Percentiles rank a stretch among this genome's conserved stretches.
Conservation (phyloP, 2,888 invertebrate genomes). For the Nemurella pictetii region DNA sequence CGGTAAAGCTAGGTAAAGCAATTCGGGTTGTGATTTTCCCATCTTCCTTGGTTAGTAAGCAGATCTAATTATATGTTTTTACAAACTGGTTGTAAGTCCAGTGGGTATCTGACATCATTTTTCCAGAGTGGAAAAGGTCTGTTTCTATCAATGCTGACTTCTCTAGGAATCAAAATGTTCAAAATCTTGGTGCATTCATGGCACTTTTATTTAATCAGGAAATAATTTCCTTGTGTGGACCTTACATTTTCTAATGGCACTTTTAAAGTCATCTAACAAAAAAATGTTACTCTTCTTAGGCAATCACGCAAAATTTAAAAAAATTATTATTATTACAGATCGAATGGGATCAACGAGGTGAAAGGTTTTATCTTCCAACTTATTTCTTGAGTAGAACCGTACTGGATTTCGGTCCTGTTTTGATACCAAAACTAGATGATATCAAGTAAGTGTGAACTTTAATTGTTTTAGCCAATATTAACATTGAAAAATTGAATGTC, state of each 20-base stretch:
- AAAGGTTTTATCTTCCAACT: slow-evolving; percentile 43
- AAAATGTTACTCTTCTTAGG: background rate
- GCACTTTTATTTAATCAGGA: background rate
- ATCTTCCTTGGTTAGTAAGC: too few relatives aligned
- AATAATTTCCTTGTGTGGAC: background rate
- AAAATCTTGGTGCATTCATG: too few relatives aligned
- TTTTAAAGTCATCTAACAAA: background rate
- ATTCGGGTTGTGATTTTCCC: too few relatives aligned
- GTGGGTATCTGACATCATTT: too few relatives aligned
- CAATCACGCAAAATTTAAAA: too few relatives aligned
- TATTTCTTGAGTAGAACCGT: slow-evolving; percentile 45
- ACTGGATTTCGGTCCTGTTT: slow-evolving; percentile 48
- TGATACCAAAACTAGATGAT: slow-evolving; percentile 42
- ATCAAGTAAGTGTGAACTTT: slow-evolving; percentile 46
- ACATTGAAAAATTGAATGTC: background rate
- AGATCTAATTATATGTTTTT: too few relatives aligned
- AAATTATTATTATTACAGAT: slow-evolving; percentile 22
- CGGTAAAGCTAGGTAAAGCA: too few relatives aligned
- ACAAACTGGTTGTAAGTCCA: too few relatives aligned
- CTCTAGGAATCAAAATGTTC: too few relatives aligned
- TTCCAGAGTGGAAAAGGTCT: too few relatives aligned
- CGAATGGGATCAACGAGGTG: background rate
- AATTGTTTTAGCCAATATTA: background rate
- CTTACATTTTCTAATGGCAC: background rate
- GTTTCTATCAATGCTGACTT: too few relatives aligned